phyloP scores from a whole-genome alignment of 1,140 invertebrate genomes.

The Tribolium castaneum region DNA sequence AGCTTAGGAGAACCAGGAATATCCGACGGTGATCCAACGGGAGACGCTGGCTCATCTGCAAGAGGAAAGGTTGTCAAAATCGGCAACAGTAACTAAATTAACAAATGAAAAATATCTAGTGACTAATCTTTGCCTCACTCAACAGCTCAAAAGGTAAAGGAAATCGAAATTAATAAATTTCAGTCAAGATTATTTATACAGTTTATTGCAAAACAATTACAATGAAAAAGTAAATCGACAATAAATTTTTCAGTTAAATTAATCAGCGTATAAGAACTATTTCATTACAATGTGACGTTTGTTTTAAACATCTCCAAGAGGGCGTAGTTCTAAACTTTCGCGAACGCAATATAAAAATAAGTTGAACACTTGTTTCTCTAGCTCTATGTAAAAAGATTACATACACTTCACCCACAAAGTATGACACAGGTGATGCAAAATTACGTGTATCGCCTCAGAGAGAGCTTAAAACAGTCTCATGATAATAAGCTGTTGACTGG shows the following conservation, averaged over 20 bases:
- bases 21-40: slow-evolving; percentile 50
- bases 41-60: slow-evolving; percentile 55
- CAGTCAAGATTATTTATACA: slow-evolving; percentile 38
- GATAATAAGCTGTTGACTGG: slow-evolving; percentile 41
- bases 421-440: slow-evolving; percentile 9
- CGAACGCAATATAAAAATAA: slow-evolving; percentile 18
- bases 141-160: slow-evolving; percentile 40
- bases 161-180: slow-evolving; percentile 35
- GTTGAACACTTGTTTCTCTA: slow-evolving; percentile 12
- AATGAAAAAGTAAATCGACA: slow-evolving; percentile 37
- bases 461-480: slow-evolving; percentile 41
- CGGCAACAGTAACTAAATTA: slow-evolving; percentile 26
- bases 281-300: slow-evolving; percentile 18
- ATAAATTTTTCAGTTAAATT: slow-evolving; percentile 18
- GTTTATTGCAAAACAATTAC: slow-evolving; percentile 43
- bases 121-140: slow-evolving; percentile 30
- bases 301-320: slow-evolving; percentile 44
- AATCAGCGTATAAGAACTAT: slow-evolving; percentile 27
- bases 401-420: slow-evolving; percentile 7
- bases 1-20: slow-evolving; percentile 52
- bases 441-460: slow-evolving; percentile 5
- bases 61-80: slow-evolving; percentile 32
- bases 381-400: slow-evolving; percentile 17
- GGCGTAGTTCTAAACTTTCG: background rate
- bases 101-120: slow-evolving; percentile 5